These are phyloP conservation scores for Osmerus mordax DNA, from an alignment of 2,113 vertebrate genomes.

Conservation along the genomic window DNA sequence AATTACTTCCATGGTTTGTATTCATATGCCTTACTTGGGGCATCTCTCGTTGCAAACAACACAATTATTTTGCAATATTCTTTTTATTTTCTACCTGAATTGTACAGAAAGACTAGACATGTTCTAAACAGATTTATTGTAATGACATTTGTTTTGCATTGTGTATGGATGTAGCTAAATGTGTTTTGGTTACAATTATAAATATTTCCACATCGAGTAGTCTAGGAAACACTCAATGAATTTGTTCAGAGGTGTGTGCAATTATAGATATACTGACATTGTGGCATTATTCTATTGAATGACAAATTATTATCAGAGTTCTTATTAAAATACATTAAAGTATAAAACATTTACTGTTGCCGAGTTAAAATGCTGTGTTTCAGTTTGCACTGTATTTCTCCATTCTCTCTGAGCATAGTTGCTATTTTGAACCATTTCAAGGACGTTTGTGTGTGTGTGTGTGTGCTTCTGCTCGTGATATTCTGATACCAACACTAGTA, in stretches of 20 bases:
- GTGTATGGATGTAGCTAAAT: constrained; percentile 42
- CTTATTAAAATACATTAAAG: constrained; percentile 57
- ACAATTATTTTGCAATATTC: constrained; percentile 46
- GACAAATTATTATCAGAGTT: constrained; percentile 48
- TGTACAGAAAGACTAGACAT: constrained; percentile 44
- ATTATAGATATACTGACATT: constrained; percentile 46
- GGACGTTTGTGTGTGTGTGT: no score
- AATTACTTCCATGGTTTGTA: constrained; percentile 13
- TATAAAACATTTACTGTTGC: background rate
- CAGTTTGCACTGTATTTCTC: no score
- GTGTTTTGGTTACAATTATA: constrained; percentile 40
- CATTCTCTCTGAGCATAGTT: no score
- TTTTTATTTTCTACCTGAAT: constrained; percentile 53
- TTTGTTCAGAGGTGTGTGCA: constrained; percentile 60
- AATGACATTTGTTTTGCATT: constrained; percentile 43
- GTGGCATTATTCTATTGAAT: constrained; percentile 55
- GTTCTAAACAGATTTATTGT: constrained; percentile 28
- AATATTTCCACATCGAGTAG: constrained; percentile 43
- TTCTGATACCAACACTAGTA: no score
- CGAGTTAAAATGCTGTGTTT: no score
- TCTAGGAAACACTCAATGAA: constrained; percentile 37
- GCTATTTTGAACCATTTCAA: no score
- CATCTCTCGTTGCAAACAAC: constrained; percentile 21
- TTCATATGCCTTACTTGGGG: constrained; percentile 12
- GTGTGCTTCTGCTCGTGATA: no score